Percentiles rank a stretch among this genome's conserved stretches.
Conservation (phyloP, 2,797 vertebrate species). For the Leuciscus waleckii region DNA sequence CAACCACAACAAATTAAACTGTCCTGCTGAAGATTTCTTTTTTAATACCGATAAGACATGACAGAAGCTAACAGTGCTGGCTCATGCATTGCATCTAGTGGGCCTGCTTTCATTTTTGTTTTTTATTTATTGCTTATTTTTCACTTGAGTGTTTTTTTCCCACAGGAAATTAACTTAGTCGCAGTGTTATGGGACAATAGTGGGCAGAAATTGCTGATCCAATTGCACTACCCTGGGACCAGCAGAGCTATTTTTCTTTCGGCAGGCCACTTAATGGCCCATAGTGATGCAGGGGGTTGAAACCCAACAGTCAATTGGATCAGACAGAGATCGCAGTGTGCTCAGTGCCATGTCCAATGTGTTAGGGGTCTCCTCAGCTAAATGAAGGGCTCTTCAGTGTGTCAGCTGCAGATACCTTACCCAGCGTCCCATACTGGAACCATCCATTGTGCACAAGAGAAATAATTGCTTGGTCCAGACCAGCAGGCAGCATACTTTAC, state of each 20-base stretch:
- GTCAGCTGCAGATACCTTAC: constrained; percentile 44
- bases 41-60: constrained; percentile 9
- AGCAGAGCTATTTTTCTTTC: constrained; percentile 75
- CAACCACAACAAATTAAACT: background rate
- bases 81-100: constrained; percentile 28
- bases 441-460: background rate
- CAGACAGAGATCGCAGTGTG: constrained; percentile 68
- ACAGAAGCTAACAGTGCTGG: constrained; percentile 1
- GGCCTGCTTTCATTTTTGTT: constrained; percentile 57
- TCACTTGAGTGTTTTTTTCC: constrained; percentile 70
- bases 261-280: constrained; percentile 77
- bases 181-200: constrained; percentile 73
- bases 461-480: background rate
- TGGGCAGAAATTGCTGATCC: constrained; percentile 72
- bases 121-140: constrained; percentile 73
- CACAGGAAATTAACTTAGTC: constrained; percentile 77
- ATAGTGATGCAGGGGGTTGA: constrained; percentile 71
- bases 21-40: background rate
- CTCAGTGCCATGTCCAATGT: constrained; percentile 57
- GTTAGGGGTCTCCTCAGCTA: constrained; percentile 53
- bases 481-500: background rate
- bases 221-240: constrained; percentile 73
- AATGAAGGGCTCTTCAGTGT: constrained; percentile 51
- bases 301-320: constrained; percentile 72
- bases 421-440: constrained; percentile 4